Conservation (phyloP, 2,113 vertebrate species). For the Myrmecobius fasciatus region DNA sequence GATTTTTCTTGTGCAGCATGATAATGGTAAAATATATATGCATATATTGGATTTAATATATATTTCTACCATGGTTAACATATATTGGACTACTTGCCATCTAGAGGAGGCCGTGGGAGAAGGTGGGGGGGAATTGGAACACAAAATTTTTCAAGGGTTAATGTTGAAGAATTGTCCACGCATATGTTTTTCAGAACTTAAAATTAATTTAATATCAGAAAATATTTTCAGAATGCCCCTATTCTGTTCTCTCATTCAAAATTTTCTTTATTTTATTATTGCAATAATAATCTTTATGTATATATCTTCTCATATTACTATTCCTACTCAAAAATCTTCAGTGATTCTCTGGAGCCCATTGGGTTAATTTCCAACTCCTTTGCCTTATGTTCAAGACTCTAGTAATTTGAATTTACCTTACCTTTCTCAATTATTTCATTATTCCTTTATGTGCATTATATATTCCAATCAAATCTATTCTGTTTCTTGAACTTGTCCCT, state of each 20-base stretch:
- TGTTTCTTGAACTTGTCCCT: not conserved
- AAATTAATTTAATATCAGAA: too few relatives aligned
- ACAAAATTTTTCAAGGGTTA: too few relatives aligned
- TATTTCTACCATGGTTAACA: too few relatives aligned
- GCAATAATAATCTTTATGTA: not conserved
- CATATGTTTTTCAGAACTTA: too few relatives aligned
- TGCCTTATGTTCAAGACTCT: not conserved
- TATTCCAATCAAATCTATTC: not conserved
- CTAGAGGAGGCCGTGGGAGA: too few relatives aligned
- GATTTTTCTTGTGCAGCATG: too few relatives aligned
- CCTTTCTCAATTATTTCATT: not conserved
- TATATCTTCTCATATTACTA: not conserved
- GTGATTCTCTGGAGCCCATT: not conserved
- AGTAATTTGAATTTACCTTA: not conserved
- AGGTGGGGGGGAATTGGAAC: too few relatives aligned
- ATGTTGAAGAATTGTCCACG: too few relatives aligned
- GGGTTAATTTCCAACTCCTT: not conserved
- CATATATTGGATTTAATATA: too few relatives aligned
- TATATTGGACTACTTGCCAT: too few relatives aligned
- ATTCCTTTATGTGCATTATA: not conserved
- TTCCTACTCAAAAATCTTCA: not conserved
- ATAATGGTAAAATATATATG: too few relatives aligned
- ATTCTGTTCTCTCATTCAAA: not conserved
- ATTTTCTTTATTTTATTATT: not conserved
- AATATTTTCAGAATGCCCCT: too few relatives aligned